phyloP scores from a whole-genome alignment of 2,888 invertebrate species.

The Seira sanloemensis region DNA sequence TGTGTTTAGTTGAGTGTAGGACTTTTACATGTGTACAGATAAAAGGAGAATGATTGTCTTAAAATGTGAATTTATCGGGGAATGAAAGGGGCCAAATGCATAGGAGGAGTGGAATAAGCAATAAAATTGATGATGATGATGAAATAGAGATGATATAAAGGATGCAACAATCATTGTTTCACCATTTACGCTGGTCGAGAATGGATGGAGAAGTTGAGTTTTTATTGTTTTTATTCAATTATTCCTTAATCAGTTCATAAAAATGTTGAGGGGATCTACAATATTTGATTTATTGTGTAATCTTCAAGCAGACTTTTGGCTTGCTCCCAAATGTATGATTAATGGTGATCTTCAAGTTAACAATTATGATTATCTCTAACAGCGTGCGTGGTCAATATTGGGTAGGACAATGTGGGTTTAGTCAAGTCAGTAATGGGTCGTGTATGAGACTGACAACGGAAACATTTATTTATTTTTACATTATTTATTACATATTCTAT shows the following conservation, averaged over 20 bases:
- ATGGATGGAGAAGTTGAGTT: neutral
- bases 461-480: too few relatives aligned
- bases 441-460: too few relatives aligned
- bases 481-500: too few relatives aligned
- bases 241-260: neutral
- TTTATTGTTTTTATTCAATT: neutral
- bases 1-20: neutral
- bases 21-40: neutral
- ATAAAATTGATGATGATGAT: conserved; percentile 8
- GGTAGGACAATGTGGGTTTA: too few relatives aligned
- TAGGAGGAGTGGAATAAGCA: neutral
- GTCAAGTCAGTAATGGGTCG: too few relatives aligned
- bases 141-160: conserved; percentile 7
- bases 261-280: neutral
- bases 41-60: conserved; percentile 8
- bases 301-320: conserved; percentile 41
- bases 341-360: conserved; percentile 15
- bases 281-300: conserved; percentile 41
- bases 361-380: neutral
- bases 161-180: conserved; percentile 2
- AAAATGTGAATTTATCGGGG: conserved; percentile 13
- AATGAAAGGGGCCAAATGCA: neutral
- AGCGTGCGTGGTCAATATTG: too few relatives aligned
- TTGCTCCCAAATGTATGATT: conserved; percentile 52
- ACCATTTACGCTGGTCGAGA: neutral